phyloP scores from a whole-genome alignment of 1,140 invertebrate species.

The Vollenhovia emeryi region DNA sequence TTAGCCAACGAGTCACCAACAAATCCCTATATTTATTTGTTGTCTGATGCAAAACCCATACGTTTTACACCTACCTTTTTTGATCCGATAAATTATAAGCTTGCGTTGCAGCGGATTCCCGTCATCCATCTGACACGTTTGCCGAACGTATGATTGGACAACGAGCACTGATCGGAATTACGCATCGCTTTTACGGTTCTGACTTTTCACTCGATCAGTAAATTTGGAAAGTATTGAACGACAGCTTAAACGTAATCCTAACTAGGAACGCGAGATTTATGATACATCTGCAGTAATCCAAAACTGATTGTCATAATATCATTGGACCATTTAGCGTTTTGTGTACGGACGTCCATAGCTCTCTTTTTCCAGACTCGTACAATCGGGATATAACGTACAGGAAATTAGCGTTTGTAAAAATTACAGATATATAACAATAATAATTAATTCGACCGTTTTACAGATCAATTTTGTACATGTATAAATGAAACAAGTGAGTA shows the following conservation, averaged over 20 bases:
- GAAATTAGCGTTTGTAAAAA: background rate
- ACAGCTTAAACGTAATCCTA: slow-evolving; percentile 42
- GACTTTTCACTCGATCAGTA: slow-evolving; percentile 51
- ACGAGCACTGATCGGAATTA: slow-evolving; percentile 68
- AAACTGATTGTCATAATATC: slow-evolving; percentile 32
- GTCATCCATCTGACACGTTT: slow-evolving; percentile 79
- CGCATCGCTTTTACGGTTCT: slow-evolving; percentile 56
- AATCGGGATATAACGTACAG: too few relatives aligned
- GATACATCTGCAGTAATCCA: slow-evolving; percentile 8
- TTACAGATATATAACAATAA: background rate
- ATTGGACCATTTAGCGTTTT: background rate
- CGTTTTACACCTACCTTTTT: slow-evolving; percentile 83
- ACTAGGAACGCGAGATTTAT: slow-evolving; percentile 29
- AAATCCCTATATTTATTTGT: slow-evolving; percentile 83
- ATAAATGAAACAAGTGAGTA: too few relatives aligned
- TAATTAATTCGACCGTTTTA: too few relatives aligned
- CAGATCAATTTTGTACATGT: too few relatives aligned
- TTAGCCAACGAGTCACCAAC: slow-evolving; percentile 68
- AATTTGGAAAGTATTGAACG: slow-evolving; percentile 56
- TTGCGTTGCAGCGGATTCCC: slow-evolving; percentile 79
- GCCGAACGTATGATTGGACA: slow-evolving; percentile 71
- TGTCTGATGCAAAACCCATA: slow-evolving; percentile 80
- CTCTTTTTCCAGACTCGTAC: background rate
- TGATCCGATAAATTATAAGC: slow-evolving; percentile 83
- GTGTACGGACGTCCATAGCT: background rate